phyloP scores from a whole-genome alignment of 2,888 invertebrate genomes.

The Adelognathus sp. region DNA sequence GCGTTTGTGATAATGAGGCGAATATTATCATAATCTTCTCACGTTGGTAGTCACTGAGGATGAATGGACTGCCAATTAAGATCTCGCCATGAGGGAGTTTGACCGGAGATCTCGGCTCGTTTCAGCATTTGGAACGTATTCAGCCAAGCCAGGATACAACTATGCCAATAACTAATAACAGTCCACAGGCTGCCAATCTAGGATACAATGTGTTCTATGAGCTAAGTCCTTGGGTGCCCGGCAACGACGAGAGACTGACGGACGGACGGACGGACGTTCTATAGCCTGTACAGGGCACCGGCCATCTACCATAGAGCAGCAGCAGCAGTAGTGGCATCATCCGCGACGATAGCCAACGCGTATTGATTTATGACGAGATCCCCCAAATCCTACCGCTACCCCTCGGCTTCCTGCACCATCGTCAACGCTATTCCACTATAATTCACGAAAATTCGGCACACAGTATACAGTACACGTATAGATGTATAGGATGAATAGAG shows the following conservation, averaged over 20 bases:
- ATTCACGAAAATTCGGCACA: constrained; percentile 53
- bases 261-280: constrained; percentile 53
- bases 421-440: constrained; percentile 15
- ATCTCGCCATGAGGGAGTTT: neutral
- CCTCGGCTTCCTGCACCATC: constrained; percentile 18
- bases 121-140: neutral
- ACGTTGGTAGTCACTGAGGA: neutral
- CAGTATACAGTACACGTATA: neutral
- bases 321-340: constrained; percentile 40
- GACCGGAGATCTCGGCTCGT: neutral
- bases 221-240: neutral
- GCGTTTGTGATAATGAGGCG: neutral
- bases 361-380: constrained; percentile 63
- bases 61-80: neutral
- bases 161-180: constrained; percentile 18
- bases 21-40: neutral
- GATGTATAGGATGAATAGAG: neutral
- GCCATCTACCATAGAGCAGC: constrained; percentile 35
- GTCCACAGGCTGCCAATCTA: constrained; percentile 3
- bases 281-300: constrained; percentile 49
- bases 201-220: neutral
- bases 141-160: neutral
- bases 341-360: constrained; percentile 46
- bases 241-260: constrained; percentile 57
- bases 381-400: constrained; percentile 14